phyloP scores from a whole-genome alignment of 2,888 invertebrate genomes.

The Caenorhabditis imperialis region DNA sequence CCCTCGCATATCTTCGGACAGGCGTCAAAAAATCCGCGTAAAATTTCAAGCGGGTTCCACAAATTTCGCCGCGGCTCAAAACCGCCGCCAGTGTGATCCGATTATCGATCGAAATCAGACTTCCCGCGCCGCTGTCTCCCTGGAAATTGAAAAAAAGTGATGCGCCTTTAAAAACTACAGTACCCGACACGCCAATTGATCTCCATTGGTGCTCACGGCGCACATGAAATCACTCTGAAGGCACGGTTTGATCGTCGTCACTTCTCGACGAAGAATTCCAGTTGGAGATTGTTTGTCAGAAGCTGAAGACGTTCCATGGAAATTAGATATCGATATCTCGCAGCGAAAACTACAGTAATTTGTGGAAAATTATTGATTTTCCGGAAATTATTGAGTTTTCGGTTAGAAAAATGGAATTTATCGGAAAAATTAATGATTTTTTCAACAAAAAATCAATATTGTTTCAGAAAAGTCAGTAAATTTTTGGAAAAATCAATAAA shows the following conservation, averaged over 20 bases:
- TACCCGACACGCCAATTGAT: slow-evolving; percentile 21
- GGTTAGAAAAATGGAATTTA: too few species aligned
- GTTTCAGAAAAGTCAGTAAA: too few species aligned
- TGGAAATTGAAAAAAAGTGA: neutral
- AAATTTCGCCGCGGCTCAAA: slow-evolving; percentile 32
- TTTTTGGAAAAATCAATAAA: too few species aligned
- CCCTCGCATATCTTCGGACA: neutral
- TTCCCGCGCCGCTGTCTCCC: slow-evolving; percentile 36
- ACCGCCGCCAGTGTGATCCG: slow-evolving; percentile 1
- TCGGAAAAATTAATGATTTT: too few species aligned
- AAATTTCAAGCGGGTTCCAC: neutral
- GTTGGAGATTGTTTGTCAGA: slow-evolving; percentile 4
- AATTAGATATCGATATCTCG: too few species aligned
- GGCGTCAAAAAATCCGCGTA: slow-evolving; percentile 2
- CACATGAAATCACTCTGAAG: slow-evolving; percentile 1
- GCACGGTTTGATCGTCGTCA: neutral
- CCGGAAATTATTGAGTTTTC: too few species aligned
- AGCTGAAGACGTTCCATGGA: too few species aligned
- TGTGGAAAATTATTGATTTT: too few species aligned
- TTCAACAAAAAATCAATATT: too few species aligned
- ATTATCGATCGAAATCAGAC: neutral
- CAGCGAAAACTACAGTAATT: too few species aligned
- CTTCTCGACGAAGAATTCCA: slow-evolving; percentile 18
- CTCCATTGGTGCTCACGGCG: slow-evolving; percentile 1
- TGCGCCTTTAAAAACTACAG: too few species aligned